These are phyloP conservation scores for Schizopygopsis pylzovi DNA, from an alignment of 2,797 vertebrate genomes.

Conservation along the genomic window DNA sequence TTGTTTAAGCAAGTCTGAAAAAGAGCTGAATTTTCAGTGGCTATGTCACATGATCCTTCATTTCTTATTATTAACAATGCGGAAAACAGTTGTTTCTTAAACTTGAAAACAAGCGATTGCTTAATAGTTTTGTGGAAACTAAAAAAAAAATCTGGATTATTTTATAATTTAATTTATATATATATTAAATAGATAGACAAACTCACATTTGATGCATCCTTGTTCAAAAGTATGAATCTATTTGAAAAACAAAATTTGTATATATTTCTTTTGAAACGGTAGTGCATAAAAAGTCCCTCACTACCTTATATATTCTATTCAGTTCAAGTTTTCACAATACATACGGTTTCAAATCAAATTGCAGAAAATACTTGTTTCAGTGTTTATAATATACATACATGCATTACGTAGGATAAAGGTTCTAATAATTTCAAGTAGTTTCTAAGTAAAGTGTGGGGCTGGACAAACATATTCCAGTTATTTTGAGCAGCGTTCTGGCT, in stretches of 20 bases:
- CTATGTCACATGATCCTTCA: background rate
- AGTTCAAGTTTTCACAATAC: background rate
- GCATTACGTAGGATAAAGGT: background rate
- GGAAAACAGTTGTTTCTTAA: background rate
- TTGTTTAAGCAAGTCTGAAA: too few relatives aligned
- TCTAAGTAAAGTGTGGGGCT: slow-evolving; percentile 67
- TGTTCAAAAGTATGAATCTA: background rate
- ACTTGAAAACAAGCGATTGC: background rate
- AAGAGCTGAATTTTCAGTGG: background rate
- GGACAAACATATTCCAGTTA: slow-evolving; percentile 56
- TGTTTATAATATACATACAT: background rate
- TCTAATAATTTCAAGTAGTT: background rate
- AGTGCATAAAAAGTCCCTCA: too few relatives aligned
- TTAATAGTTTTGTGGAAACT: background rate
- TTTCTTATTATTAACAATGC: background rate
- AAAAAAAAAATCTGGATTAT: background rate
- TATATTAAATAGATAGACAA: background rate
- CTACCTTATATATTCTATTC: background rate
- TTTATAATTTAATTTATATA: background rate
- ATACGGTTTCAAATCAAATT: background rate
- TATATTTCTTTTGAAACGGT: too few relatives aligned
- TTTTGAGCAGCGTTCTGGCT: slow-evolving; percentile 30
- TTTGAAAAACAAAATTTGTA: too few relatives aligned
- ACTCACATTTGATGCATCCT: background rate
- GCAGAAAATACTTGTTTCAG: background rate